Evolutionary conservation across 2,113 vertebrate genomes (phyloP).

Genomic region (Psammodynastes pulverulentus): DNA sequence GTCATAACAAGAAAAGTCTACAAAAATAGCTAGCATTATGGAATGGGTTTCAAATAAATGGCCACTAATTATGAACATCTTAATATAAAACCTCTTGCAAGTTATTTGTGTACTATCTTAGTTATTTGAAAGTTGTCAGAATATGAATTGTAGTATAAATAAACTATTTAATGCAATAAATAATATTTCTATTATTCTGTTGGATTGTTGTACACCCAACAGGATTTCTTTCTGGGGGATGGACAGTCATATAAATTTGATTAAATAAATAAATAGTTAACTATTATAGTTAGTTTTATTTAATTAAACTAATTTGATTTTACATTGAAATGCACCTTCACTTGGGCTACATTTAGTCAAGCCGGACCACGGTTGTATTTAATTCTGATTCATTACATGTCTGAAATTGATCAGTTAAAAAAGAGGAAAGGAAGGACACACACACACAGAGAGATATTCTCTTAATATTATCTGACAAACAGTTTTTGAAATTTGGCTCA

Average conservation of each 20-base stretch:
- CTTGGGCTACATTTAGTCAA: background rate
- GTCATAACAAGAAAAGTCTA: slow-evolving; percentile 3
- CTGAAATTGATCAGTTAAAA: background rate
- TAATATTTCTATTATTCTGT: background rate
- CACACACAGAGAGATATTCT: too few relatives aligned
- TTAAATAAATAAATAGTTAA: background rate
- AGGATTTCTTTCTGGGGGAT: background rate
- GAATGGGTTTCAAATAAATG: background rate
- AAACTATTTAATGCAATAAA: background rate
- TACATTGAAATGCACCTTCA: background rate
- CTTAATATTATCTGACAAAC: background rate
- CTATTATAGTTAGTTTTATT: background rate
- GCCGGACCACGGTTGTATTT: background rate
- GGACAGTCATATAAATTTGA: background rate
- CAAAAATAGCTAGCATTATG: background rate
- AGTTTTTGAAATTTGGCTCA: background rate
- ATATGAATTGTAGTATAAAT: background rate
- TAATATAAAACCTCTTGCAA: background rate
- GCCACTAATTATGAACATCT: background rate
- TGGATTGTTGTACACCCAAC: background rate
- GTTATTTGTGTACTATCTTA: background rate
- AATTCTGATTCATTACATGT: background rate
- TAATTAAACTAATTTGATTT: background rate
- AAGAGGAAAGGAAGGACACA: background rate
- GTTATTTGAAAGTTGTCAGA: background rate